phyloP scores from a whole-genome alignment of 1,140 invertebrate species.

The Aphidius gifuensis region DNA sequence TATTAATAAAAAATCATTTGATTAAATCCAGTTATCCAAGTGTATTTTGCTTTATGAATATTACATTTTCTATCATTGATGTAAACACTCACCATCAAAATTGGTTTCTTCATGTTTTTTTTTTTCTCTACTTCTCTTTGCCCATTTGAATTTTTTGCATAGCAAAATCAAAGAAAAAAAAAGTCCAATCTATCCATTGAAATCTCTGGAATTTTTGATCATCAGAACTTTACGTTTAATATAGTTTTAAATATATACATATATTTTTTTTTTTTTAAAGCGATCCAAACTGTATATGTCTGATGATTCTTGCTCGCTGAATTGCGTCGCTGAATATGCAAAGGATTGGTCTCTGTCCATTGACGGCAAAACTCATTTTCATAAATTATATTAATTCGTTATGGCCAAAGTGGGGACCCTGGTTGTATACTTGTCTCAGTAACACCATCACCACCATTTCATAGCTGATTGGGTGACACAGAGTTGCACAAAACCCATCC shows the following conservation, averaged over 20 bases:
- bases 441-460: background rate
- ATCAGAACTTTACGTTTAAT: conserved; percentile 6
- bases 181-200: background rate
- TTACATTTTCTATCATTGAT: no score
- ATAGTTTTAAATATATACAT: conserved; percentile 17
- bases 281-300: background rate
- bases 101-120: no score
- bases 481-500: conserved; percentile 24
- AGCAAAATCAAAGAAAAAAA: no score
- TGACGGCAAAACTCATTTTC: conserved; percentile 46
- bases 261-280: background rate
- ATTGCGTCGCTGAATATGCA: conserved; percentile 27
- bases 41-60: no score
- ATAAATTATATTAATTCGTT: conserved; percentile 52
- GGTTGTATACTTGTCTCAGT: conserved; percentile 4
- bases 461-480: conserved; percentile 43
- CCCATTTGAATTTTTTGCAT: no score
- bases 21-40: no score
- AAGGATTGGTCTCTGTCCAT: conserved; percentile 36
- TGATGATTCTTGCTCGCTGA: conserved; percentile 18
- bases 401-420: conserved; percentile 25
- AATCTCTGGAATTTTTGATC: conserved; percentile 10
- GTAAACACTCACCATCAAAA: no score
- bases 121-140: no score
- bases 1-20: no score